phyloP scores from a whole-genome alignment of 23 tunicate species.

The Ascidia mentula region DNA sequence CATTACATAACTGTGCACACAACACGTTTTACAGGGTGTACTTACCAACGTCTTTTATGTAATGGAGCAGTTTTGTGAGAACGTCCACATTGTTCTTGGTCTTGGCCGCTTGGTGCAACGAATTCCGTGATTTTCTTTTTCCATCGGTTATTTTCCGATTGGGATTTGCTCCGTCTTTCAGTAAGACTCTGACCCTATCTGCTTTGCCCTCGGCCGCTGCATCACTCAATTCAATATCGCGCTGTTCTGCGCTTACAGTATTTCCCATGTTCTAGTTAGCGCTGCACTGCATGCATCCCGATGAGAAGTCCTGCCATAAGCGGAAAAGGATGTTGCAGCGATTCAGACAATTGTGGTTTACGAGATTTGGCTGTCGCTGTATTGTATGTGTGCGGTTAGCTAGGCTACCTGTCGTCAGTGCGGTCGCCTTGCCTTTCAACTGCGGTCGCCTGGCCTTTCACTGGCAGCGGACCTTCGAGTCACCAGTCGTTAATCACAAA shows the following conservation, averaged over 20 bases:
- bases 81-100: constrained; percentile 72
- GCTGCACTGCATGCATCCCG: neutral
- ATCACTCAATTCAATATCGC: constrained; percentile 42
- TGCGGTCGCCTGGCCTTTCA: too few species aligned
- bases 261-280: constrained; percentile 55
- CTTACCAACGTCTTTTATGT: constrained; percentile 72
- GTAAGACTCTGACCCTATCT: constrained; percentile 24
- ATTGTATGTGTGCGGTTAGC: too few species aligned
- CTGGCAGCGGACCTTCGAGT: neutral
- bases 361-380: neutral
- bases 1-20: too few species aligned
- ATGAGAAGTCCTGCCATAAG: neutral
- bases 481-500: too few species aligned
- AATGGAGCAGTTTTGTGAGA: constrained; percentile 38
- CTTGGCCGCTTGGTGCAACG: constrained; percentile 77
- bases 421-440: too few species aligned
- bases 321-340: constrained; percentile 7
- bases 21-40: too few species aligned
- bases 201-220: constrained; percentile 71
- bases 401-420: neutral
- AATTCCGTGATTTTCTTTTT: constrained; percentile 35
- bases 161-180: constrained; percentile 68
- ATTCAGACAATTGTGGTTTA: neutral
- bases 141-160: constrained; percentile 37
- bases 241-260: constrained; percentile 49